Evolutionary conservation across 2,888 invertebrate species (phyloP), one percentile per base, ranked within the genome.

Genomic region (Eretmocerus hayati): DNA sequence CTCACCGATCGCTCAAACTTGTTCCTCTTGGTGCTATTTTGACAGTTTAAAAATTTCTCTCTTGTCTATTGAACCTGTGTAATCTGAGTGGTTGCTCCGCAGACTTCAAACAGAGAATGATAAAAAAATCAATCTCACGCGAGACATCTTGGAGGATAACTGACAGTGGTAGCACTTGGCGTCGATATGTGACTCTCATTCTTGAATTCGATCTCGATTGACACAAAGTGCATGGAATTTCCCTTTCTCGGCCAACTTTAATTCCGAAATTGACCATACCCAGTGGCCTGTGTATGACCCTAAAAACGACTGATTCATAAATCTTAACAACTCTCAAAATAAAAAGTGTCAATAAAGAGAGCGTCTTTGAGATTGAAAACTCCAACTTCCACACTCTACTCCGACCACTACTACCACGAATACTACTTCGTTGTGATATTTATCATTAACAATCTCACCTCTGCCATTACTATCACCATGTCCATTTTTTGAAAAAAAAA

Each of bases 361-460:
- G 45, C 42, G 16, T 8, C 5, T 33, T 33, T 15, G 33, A 15
- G 33, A 33, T 9, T 9, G 26, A 11, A 26, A 9, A 26, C 5
- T 52, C 67, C 62, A 60, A 67, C 69, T 71, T 71, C 68, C 70
- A 71, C 70, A 69, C 69, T 67, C 62, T 64, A 67, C 67, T 70
- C 66, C 61, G 62, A 64, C 61, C 61, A 66, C 61, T 57, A 59
- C 55, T 55, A 56, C 56, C 50, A 54, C 49, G 50, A 48, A 56
- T 45, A 39, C 40, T 38, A 46, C 23, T 36, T 40, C 36, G 50
- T 23, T 47, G 36, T 51, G 42, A 42, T 46, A 42, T 46, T 39
- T 42, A 43, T 26, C 21, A 13, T 40, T 51, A 51, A 48, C 47
- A 13, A 40, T 23, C 41, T 51, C 44, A 22, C 40, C 48, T 50